Evolutionary conservation across 2,888 invertebrate species (phyloP), one percentile per base, ranked within the genome.

Genomic region (Hydraecia micacea): DNA sequence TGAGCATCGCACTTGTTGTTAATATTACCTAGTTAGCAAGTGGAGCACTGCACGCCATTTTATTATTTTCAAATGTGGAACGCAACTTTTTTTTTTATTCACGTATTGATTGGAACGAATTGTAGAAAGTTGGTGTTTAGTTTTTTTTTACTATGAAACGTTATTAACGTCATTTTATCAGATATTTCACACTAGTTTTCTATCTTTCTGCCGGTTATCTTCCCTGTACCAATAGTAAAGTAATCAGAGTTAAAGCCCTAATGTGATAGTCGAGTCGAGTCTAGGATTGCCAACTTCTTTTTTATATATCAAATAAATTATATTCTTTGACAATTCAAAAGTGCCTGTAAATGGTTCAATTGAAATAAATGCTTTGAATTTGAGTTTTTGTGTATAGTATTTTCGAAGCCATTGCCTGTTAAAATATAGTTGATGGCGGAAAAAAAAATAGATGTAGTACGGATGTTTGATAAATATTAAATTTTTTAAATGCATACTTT

Each of bases 1-100:
- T 81, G 82, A 87, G 77, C 80, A 81, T 83, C 70, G 83, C 79
- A 73, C 80, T 85, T 75, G 73, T 55, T 73, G 83, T 83, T 79
- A 83, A 80, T 83, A 80, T 86, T 84, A 80, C 89, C 88, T 83
- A 88, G 83, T 89, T 87, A 83, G 66, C 73, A 88, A 88, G 63
- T 86, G 76, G 89, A 88, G 86, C 89, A 83, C 39, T 73, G 63
- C 74, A 74, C 80, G 60, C 76, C 67, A 85, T 79, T 81, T 84
- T 86, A 82, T 81, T 77, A 81, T 80, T 80, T 80, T 81, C 66
- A 70, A 80, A 81, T 79, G 76, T 86, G 68, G 75, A 73, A 76
- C 87, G 65, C 58, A n/a, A 71, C 13, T 69, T 52, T 70, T 72
- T 68, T 75, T n/a, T 46, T 11, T 0, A 82, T 73, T 63, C 55